Percentiles rank a stretch among this genome's conserved stretches.
These are phyloP conservation scores for Nephrotoma appendiculata DNA, from an alignment of 2,888 invertebrate genomes.

Conservation along the genomic window DNA sequence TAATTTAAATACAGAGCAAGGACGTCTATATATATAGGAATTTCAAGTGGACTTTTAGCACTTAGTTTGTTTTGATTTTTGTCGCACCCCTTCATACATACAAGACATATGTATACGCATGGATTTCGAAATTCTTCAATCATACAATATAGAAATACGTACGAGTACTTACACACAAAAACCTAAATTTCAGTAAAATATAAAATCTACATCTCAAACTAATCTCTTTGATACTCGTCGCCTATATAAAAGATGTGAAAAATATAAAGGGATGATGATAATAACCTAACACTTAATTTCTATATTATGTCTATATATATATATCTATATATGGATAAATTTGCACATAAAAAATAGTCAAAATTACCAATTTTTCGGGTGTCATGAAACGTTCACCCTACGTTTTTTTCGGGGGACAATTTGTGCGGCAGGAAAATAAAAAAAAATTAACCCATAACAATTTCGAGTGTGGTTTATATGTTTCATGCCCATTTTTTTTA, in stretches of 20 bases:
- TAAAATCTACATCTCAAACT: neutral
- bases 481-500: neutral
- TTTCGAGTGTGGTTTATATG: neutral
- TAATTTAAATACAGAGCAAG: neutral
- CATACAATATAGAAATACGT: neutral
- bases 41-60: neutral
- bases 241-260: neutral
- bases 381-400: neutral
- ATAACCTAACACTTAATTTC: neutral
- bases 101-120: neutral
- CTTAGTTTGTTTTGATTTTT: neutral
- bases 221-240: neutral
- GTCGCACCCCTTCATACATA: neutral
- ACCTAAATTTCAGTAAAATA: neutral
- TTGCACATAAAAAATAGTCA: neutral
- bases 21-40: neutral
- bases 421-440: neutral
- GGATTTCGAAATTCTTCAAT: neutral
- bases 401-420: neutral
- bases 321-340: neutral
- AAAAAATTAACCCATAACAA: neutral
- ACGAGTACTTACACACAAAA: neutral
- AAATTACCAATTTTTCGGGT: neutral
- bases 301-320: neutral
- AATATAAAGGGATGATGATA: neutral